phyloP scores from a whole-genome alignment of 2,888 invertebrate genomes.

The Harmothoe impar region DNA sequence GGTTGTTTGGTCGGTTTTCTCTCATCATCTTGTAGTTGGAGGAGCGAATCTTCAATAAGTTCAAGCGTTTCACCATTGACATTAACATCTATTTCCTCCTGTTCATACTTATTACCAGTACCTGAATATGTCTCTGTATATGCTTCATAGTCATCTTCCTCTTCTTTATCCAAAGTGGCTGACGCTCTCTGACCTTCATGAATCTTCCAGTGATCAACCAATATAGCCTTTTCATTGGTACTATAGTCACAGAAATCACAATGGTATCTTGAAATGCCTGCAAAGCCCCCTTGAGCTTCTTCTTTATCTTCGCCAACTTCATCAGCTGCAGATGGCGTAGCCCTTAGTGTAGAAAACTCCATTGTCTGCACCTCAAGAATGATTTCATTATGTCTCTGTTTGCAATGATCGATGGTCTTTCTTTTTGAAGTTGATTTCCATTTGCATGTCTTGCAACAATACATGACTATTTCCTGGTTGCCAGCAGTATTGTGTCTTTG shows the following conservation, averaged over 20 bases:
- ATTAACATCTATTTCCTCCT: neutral
- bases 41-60: conserved; percentile 22
- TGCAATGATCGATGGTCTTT: conserved; percentile 61
- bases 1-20: conserved; percentile 22
- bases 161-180: neutral
- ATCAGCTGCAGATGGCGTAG: neutral
- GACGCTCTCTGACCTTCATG: conserved; percentile 51
- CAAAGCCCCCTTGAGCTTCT: neutral
- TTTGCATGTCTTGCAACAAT: conserved; percentile 57
- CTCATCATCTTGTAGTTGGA: conserved; percentile 10
- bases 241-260: conserved; percentile 63
- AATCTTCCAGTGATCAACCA: conserved; percentile 32
- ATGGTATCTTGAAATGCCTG: conserved; percentile 51
- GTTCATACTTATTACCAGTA: neutral
- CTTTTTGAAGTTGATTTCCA: conserved; percentile 53
- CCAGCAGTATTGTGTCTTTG: conserved; percentile 25
- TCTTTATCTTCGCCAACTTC: neutral
- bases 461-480: conserved; percentile 23
- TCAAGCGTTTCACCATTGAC: neutral
- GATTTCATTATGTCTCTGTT: conserved; percentile 48
- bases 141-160: conserved; percentile 17
- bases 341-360: conserved; percentile 24
- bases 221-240: conserved; percentile 56
- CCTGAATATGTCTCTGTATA: neutral
- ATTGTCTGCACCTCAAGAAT: conserved; percentile 40